phyloP scores from a whole-genome alignment of 2,888 invertebrate genomes.

The Gasteruption jaculator region DNA sequence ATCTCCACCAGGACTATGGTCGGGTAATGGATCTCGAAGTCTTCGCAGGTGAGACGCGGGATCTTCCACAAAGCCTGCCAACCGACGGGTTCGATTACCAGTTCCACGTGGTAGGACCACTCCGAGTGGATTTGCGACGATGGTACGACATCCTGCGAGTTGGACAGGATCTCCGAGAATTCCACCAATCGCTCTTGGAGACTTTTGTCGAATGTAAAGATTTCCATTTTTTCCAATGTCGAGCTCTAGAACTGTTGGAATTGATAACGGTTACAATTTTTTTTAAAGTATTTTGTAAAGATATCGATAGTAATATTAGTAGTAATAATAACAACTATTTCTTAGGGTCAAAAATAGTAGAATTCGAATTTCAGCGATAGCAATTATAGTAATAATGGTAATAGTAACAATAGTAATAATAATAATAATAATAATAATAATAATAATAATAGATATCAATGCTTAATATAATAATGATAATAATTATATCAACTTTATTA shows the following conservation, averaged over 20 bases:
- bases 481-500: too few species aligned
- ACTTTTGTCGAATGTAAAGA: conserved; percentile 59
- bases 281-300: too few species aligned
- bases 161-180: conserved; percentile 54
- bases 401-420: too few species aligned
- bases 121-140: conserved; percentile 55
- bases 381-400: too few species aligned
- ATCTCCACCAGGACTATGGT: conserved; percentile 61
- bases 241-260: neutral
- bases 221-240: conserved; percentile 57
- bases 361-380: too few species aligned
- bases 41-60: conserved; percentile 61
- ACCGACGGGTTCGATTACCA: conserved; percentile 62
- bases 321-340: too few species aligned
- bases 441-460: too few species aligned
- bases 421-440: too few species aligned
- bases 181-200: conserved; percentile 57
- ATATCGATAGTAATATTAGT: too few species aligned
- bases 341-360: too few species aligned
- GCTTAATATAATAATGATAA: too few species aligned
- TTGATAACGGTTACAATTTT: neutral
- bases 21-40: conserved; percentile 63
- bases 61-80: conserved; percentile 72
- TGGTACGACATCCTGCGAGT: conserved; percentile 48
- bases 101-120: conserved; percentile 58